Evolutionary conservation across 1,140 invertebrate species (phyloP).

Genomic region (Conus betulinus): DNA sequence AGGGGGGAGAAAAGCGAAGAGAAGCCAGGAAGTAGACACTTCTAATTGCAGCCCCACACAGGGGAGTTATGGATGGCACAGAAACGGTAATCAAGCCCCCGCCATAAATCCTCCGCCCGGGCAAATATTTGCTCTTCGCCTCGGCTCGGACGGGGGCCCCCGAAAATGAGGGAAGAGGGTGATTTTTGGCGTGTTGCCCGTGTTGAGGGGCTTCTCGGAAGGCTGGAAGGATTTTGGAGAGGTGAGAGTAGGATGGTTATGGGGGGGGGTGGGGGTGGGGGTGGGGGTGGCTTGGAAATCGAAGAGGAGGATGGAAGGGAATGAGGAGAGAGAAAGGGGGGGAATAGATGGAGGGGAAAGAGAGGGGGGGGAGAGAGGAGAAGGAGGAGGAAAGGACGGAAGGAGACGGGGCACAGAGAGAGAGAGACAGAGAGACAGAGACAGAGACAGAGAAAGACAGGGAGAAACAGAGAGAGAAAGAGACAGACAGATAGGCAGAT

Average conservation of each 20-base stretch:
- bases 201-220: not conserved
- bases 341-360: not conserved
- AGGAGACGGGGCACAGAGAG: not conserved
- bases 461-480: not conserved
- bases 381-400: not conserved
- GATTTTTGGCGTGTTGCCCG: not conserved
- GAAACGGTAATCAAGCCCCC: slow-evolving; percentile 31
- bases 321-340: not conserved
- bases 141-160: not conserved
- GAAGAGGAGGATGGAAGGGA: not conserved
- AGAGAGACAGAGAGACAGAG: slow-evolving; percentile 6
- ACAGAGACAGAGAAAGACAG: not conserved
- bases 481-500: not conserved
- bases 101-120: slow-evolving; percentile 20
- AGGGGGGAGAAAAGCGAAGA: not conserved
- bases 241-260: not conserved
- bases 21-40: slow-evolving; percentile 20
- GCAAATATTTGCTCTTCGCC: slow-evolving; percentile 33
- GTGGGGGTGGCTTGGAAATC: not conserved
- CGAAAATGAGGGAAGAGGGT: not conserved
- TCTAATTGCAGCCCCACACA: slow-evolving; percentile 35
- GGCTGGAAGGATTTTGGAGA: not conserved
- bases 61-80: slow-evolving; percentile 37
- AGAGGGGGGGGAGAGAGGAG: not conserved
- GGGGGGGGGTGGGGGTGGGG: not conserved